Percentiles rank a stretch among this genome's conserved stretches.
phyloP scores from a whole-genome alignment of 2,888 invertebrate species.

The Biston betularia region DNA sequence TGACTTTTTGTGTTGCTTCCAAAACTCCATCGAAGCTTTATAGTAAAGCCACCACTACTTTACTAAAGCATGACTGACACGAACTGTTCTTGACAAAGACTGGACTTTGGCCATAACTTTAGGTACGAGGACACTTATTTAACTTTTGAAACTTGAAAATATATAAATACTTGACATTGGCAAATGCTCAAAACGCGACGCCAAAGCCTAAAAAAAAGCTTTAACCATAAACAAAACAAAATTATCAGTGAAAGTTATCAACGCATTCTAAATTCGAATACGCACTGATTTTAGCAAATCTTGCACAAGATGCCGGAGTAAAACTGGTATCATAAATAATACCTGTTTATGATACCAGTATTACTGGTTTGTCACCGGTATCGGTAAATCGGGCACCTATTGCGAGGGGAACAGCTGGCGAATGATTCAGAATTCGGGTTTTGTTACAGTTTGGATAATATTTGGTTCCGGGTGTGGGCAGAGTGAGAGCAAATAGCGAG shows the following conservation, averaged over 20 bases:
- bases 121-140: too few relatives aligned
- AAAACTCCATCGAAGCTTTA: too few relatives aligned
- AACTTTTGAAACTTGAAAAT: too few relatives aligned
- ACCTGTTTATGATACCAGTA: slow-evolving; percentile 34
- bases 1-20: too few relatives aligned
- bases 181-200: too few relatives aligned
- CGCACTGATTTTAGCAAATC: slow-evolving; percentile 34
- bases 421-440: slow-evolving; percentile 38
- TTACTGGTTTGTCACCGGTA: slow-evolving; percentile 29
- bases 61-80: too few relatives aligned
- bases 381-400: slow-evolving; percentile 33
- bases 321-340: slow-evolving; percentile 7
- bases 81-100: too few relatives aligned
- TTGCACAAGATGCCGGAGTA: slow-evolving; percentile 30
- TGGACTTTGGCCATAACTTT: too few relatives aligned
- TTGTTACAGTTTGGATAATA: slow-evolving; percentile 32
- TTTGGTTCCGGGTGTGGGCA: slow-evolving; percentile 14
- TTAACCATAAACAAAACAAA: slow-evolving; percentile 15
- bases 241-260: slow-evolving; percentile 32
- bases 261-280: slow-evolving; percentile 25
- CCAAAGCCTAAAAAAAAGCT: too few relatives aligned
- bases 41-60: too few relatives aligned
- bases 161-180: too few relatives aligned
- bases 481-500: slow-evolving; percentile 12
- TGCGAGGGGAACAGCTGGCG: slow-evolving; percentile 41